Base-by-base conservation (phyloP, 2,797 vertebrate species). In the Sebastes matsubarae region DNA sequence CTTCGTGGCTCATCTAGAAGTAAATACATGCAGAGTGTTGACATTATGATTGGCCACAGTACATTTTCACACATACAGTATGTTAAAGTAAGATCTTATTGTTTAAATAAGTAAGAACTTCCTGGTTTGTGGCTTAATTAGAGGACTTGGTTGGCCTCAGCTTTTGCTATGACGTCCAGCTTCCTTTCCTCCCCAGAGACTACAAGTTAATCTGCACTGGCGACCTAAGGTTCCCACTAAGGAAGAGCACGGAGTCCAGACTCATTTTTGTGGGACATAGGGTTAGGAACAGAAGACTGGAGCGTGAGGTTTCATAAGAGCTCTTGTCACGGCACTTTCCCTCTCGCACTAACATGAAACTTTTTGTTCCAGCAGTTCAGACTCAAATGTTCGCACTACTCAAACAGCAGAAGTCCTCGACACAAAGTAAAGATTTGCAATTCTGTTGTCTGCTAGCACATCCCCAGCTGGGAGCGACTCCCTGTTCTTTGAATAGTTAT, bases 371-470 rank as follows among this genome's bases (percentile, higher is more conserved):
- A 85, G 68, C 65, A 11, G 60, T 65, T 81, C 5, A 18, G 64
- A 64, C 72, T 73, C 32, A 42, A 68, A 79, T 64, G 57, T 46
- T 73, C 54, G 16, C 38, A 58, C 27, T 4, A 9, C 55, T 72
- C 60, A 65, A 68, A 72, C 58, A 78, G 58, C 78, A 6, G 16
- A 73, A 68, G 61, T 73, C 63, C 8, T 61, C 22, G 61, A 77
- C 34, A 79, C 72, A 85, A 81, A 80, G 59, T 65, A 64, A 81
- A 80, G 70, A 83, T 85, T 82, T 85, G 68, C 54, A 81, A 77
- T 88, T 69, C 79, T 52, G 66, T 81, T 59, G 61, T 80, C 76
- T 81, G 71, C 25, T 2, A 20, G 36, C 50, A 74, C 69, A 50
- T 82, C 68, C 71, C 64, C 78, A 58, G 79, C 80, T 52, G 58